These are phyloP conservation scores for Chaetops frenatus DNA, from an alignment of 2,113 vertebrate species.

Conservation along the genomic window DNA sequence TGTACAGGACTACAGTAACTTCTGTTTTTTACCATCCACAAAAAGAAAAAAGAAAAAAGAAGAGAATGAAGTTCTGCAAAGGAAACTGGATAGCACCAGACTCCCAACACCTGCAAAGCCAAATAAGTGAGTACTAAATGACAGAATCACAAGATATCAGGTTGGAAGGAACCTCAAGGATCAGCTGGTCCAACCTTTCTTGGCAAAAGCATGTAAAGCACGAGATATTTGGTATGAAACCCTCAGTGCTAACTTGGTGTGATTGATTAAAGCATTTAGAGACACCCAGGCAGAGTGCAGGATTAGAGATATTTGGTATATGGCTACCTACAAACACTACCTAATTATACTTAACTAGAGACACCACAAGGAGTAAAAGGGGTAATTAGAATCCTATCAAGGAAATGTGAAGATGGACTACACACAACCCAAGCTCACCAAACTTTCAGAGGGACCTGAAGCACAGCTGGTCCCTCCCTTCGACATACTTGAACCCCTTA, in stretches of 20 bases:
- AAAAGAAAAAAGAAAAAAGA: background rate
- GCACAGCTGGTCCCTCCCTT: background rate
- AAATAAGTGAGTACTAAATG: background rate
- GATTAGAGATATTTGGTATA: background rate
- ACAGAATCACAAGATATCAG: background rate
- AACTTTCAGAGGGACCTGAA: background rate
- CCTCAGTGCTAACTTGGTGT: background rate
- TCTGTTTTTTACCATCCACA: background rate
- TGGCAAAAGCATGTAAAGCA: background rate
- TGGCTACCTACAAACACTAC: background rate
- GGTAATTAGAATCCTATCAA: background rate
- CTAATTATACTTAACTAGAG: background rate
- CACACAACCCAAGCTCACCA: background rate
- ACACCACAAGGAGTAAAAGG: background rate
- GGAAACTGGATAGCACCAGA: background rate
- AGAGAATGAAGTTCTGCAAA: background rate
- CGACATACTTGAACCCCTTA: background rate
- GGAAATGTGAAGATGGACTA: background rate
- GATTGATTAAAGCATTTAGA: background rate
- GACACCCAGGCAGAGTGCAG: background rate
- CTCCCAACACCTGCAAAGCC: background rate
- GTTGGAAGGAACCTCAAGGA: background rate
- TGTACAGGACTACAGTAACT: background rate
- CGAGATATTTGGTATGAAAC: background rate
- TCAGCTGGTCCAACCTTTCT: background rate